Evolutionary conservation across 2,113 vertebrate species (phyloP).

Genomic region (Alligator mississippiensis): DNA sequence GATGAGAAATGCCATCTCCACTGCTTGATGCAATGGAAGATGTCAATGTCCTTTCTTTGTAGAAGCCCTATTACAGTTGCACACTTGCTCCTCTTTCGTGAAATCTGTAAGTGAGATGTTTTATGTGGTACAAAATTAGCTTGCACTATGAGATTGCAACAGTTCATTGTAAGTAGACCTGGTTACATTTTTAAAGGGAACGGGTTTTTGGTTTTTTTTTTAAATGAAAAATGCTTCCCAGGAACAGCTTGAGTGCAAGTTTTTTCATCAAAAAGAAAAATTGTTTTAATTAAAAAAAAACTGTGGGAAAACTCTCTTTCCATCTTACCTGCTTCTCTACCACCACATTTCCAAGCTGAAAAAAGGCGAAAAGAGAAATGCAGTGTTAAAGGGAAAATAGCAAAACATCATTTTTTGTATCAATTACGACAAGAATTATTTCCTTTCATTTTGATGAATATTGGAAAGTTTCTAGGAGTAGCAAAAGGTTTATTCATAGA

Average conservation of each 20-base stretch:
- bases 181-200: neutral
- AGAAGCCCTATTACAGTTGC: neutral
- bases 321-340: neutral
- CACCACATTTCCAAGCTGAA: neutral
- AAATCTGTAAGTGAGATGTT: neutral
- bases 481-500: neutral
- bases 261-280: neutral
- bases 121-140: neutral
- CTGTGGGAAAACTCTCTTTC: neutral
- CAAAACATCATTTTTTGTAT: neutral
- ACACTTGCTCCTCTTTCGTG: neutral
- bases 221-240: neutral
- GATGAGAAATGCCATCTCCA: neutral
- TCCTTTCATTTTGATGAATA: neutral
- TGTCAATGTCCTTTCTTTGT: neutral
- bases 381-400: neutral
- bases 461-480: neutral
- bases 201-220: neutral
- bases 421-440: neutral
- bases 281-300: neutral
- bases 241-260: too few species aligned
- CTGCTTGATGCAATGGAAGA: neutral
- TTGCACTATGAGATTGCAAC: neutral
- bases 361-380: neutral
- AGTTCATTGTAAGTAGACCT: neutral